Conservation (phyloP, 1,140 invertebrate genomes). For the Bombyx mandarina region DNA sequence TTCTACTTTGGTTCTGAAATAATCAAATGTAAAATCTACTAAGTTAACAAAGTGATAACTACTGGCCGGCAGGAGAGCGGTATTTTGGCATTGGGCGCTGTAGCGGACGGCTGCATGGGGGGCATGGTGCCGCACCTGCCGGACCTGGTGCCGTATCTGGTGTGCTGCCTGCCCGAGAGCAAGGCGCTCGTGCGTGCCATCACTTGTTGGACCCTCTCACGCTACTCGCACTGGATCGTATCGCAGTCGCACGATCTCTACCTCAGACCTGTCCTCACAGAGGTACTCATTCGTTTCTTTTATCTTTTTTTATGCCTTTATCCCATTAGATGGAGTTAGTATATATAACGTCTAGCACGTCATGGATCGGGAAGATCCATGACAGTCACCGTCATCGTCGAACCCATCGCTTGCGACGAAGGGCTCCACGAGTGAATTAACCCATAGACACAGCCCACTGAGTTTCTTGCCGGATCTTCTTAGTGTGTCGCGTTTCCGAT, state of each 20-base stretch:
- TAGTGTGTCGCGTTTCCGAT: too few species aligned
- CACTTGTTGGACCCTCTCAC: slow-evolving; percentile 98
- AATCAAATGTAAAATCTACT: too few species aligned
- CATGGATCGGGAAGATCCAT: too few species aligned
- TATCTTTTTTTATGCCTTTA: too few species aligned
- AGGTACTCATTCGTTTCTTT: slow-evolving; percentile 48
- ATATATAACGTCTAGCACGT: too few species aligned
- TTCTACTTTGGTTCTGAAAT: too few species aligned
- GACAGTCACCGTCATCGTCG: too few species aligned
- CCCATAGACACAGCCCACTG: too few species aligned
- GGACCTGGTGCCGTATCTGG: slow-evolving; percentile 96
- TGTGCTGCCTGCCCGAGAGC: slow-evolving; percentile 92
- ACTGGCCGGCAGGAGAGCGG: slow-evolving; percentile 81
- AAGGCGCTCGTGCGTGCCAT: slow-evolving; percentile 98
- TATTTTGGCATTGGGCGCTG: slow-evolving; percentile 95
- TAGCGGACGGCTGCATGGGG: slow-evolving; percentile 99
- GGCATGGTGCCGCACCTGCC: slow-evolving; percentile 97
- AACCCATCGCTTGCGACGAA: too few species aligned
- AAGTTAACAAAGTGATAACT: neutral
- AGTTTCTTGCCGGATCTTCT: too few species aligned
- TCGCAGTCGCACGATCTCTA: slow-evolving; percentile 93
- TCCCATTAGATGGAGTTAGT: too few species aligned
- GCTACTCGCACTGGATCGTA: slow-evolving; percentile 99
- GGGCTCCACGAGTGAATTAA: too few species aligned
- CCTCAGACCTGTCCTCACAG: slow-evolving; percentile 95